These are phyloP conservation scores for Acomys russatus DNA, from an alignment of 2,797 vertebrate species.

Conservation along the genomic window DNA sequence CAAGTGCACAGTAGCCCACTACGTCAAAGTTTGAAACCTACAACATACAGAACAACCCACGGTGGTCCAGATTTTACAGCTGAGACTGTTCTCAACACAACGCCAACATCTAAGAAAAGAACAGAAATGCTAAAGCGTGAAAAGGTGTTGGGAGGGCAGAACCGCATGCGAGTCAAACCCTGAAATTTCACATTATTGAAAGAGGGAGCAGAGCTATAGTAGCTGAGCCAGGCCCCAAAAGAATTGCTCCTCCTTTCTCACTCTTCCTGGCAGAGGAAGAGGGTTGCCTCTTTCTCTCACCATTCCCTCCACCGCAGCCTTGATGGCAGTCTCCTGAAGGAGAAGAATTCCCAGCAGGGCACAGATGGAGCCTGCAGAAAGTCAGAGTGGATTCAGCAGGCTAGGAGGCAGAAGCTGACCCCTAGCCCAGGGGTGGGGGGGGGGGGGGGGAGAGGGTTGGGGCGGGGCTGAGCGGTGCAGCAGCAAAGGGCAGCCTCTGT, in stretches of 20 bases:
- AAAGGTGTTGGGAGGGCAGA: neutral
- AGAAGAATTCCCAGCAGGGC: neutral
- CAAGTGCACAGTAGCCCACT: conserved; percentile 15
- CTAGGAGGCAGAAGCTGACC: neutral
- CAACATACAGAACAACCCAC: conserved; percentile 57
- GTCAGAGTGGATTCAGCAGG: neutral
- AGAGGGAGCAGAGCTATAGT: neutral
- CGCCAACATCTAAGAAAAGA: conserved; percentile 45
- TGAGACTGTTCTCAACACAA: conserved; percentile 27
- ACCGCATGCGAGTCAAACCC: neutral
- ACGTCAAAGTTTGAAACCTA: conserved; percentile 53
- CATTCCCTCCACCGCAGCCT: neutral
- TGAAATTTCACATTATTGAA: neutral
- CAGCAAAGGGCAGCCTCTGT: neutral
- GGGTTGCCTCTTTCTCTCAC: neutral
- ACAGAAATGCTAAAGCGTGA: neutral
- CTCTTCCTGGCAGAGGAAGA: neutral
- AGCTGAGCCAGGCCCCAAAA: neutral
- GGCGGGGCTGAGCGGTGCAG: neutral
- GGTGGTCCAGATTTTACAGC: conserved; percentile 73
- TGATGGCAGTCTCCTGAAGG: neutral
- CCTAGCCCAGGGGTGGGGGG: too few species aligned
- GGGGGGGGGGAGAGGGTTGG: neutral
- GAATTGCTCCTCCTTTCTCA: neutral
- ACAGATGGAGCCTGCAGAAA: neutral